Conservation (phyloP, 2,113 vertebrate genomes). For the Corydoras maculifer region DNA sequence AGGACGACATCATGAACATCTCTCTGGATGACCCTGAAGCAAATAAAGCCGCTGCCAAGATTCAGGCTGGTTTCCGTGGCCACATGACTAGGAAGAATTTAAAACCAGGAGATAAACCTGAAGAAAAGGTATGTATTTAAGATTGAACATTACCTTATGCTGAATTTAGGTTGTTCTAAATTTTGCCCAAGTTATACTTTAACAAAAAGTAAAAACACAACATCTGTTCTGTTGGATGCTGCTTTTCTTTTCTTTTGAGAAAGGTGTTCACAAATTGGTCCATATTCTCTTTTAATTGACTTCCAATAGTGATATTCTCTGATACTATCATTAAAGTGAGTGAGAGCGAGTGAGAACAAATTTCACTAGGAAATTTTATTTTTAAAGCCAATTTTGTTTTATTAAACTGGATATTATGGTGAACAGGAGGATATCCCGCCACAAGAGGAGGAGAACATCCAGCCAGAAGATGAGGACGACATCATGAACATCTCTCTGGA, state of each 20-base stretch:
- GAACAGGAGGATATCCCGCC: slow-evolving; percentile 82
- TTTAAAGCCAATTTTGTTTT: neutral
- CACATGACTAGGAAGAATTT: slow-evolving; percentile 99
- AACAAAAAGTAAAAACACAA: slow-evolving; percentile 45
- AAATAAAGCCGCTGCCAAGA: slow-evolving; percentile 93
- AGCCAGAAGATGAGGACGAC: slow-evolving; percentile 75
- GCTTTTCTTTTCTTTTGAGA: slow-evolving; percentile 42
- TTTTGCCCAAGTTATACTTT: slow-evolving; percentile 47
- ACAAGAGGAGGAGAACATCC: slow-evolving; percentile 42
- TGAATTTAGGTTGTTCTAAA: slow-evolving; percentile 44
- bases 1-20: slow-evolving; percentile 67
- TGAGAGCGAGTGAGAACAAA: no score
- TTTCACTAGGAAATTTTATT: neutral
- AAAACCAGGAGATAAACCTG: slow-evolving; percentile 82
- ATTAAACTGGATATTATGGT: neutral
- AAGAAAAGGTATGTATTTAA: slow-evolving; percentile 50
- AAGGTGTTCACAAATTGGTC: slow-evolving; percentile 48
- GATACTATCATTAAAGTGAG: no score
- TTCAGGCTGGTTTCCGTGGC: slow-evolving; percentile 95
- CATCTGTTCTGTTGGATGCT: slow-evolving; percentile 43
- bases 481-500: slow-evolving; percentile 96
- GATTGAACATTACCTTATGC: slow-evolving; percentile 27
- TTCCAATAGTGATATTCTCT: no score
- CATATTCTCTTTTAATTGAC: no score
- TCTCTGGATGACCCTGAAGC: slow-evolving; percentile 91